Evolutionary conservation across 1,140 invertebrate species (phyloP), one percentile per base, ranked within the genome.

Genomic region (Drosophila chauvacae): DNA sequence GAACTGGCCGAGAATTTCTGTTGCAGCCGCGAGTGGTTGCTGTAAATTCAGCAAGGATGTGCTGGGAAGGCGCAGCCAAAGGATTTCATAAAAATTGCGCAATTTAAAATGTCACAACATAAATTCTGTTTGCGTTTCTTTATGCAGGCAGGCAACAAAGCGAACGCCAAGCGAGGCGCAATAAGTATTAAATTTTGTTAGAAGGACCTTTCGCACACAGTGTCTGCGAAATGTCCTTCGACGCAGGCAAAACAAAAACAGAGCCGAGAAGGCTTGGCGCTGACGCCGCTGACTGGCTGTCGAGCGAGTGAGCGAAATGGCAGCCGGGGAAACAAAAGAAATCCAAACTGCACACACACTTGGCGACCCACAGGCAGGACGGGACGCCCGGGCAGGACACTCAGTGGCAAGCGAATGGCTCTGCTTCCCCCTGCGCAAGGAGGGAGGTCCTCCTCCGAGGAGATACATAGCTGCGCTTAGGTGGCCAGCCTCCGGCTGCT

Each of bases 41-140:
- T 84, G 63, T 62, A 84, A 51, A 59, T 60, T 64, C 69, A 66
- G 70, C 39, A 80, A 68, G 80, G 69, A 82, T 69, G 63, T 69
- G 66, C 66, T 57, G 59, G 74, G 42, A 56, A 68, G 76, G 71
- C 80, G 58, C 84, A 88, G 63, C 64, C 83, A 90, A 91, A 91
- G 91, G 91, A 91, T 91, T 91, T 91, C 80, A 91, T 88, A 91
- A 91, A 91, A 91, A 91, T 91, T 91, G 90, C 91, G 86, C 90
- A 91, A 91, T 91, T 91, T 91, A 91, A 91, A 91, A 91, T 91
- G 91, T 91, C 90, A 91, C 90, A 91, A 91, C 90, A 91, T 91
- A 91, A 91, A 91, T 91, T 91, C 90, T 83, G 81, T 81, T 86
- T 91, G 84, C 85, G 78, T 79, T 87, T 91, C 81, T 88, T 91